Percentiles rank a stretch among this genome's conserved stretches.
Conservation (phyloP, 2,888 invertebrate species). For the Holacanthella duospinosa region DNA sequence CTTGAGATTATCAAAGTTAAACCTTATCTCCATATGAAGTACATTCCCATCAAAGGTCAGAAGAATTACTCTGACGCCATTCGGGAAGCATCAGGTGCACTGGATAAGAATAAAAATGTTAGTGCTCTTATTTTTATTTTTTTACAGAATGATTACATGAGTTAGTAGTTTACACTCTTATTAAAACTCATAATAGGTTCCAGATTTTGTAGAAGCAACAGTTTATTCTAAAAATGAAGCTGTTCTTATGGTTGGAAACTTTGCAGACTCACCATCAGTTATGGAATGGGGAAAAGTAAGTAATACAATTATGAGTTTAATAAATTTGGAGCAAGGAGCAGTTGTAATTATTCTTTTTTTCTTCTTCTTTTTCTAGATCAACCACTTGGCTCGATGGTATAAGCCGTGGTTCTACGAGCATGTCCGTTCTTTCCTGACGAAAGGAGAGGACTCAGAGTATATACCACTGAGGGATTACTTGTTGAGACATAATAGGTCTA, state of each 20-base stretch:
- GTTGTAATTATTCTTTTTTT: not conserved
- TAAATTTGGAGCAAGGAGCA: not conserved
- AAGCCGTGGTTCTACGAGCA: slow-evolving; percentile 65
- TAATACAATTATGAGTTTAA: not conserved
- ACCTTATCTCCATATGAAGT: slow-evolving; percentile 55
- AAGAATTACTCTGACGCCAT: slow-evolving; percentile 54
- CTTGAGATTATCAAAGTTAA: slow-evolving; percentile 52
- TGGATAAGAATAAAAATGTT: slow-evolving; percentile 40
- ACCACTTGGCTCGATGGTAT: slow-evolving; percentile 54
- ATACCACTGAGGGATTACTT: slow-evolving; percentile 56
- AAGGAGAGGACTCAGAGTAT: slow-evolving; percentile 48
- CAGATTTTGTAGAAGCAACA: slow-evolving; percentile 58
- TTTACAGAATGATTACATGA: no score
- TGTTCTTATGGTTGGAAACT: slow-evolving; percentile 57
- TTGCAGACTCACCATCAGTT: slow-evolving; percentile 49
- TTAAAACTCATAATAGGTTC: no score
- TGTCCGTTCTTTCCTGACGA: slow-evolving; percentile 49
- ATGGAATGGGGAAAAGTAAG: slow-evolving; percentile 29
- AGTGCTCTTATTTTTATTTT: no score
- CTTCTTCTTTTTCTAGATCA: slow-evolving; percentile 40
- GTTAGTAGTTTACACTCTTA: no score
- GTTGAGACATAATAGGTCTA: slow-evolving; percentile 55
- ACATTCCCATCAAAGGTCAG: slow-evolving; percentile 53
- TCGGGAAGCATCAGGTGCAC: slow-evolving; percentile 51
- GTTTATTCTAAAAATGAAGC: slow-evolving; percentile 53